Percentiles rank a stretch among this genome's conserved stretches.
Conservation (phyloP, 2,113 vertebrate species). For the Pelusios castaneus region DNA sequence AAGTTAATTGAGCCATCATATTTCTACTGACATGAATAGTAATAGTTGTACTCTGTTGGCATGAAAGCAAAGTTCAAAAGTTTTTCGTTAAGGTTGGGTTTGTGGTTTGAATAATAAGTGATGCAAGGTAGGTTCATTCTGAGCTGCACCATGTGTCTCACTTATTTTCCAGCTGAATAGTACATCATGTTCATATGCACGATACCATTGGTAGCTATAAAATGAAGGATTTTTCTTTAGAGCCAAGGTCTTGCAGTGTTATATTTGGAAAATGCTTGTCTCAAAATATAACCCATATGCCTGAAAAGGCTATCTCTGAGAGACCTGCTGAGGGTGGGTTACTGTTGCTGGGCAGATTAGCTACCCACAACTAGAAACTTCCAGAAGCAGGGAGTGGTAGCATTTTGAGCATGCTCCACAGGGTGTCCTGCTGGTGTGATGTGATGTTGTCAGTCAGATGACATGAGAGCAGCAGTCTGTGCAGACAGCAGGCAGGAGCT, state of each 20-base stretch:
- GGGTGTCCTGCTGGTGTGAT: no score
- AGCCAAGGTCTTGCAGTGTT: not conserved
- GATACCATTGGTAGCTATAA: not conserved
- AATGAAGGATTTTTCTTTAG: not conserved
- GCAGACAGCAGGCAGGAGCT: no score
- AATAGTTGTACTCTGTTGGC: fast-evolving
- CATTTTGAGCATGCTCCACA: no score
- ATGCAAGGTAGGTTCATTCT: not conserved
- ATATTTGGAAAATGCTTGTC: not conserved
- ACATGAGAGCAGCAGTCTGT: no score
- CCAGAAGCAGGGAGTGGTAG: no score
- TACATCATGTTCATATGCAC: not conserved
- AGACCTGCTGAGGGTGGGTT: no score
- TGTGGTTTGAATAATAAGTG: not conserved
- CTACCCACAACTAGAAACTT: no score
- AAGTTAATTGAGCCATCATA: not conserved
- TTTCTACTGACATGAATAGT: not conserved
- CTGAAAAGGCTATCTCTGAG: no score
- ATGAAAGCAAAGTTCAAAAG: not conserved
- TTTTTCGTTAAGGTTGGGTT: not conserved
- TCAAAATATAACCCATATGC: no score
- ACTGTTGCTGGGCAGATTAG: no score
- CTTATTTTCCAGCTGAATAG: not conserved
- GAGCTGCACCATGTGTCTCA: not conserved
- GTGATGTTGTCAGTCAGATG: no score